These are phyloP conservation scores for Pseudomyrmex dendroicus DNA, from an alignment of 1,140 invertebrate species.

Conservation along the genomic window DNA sequence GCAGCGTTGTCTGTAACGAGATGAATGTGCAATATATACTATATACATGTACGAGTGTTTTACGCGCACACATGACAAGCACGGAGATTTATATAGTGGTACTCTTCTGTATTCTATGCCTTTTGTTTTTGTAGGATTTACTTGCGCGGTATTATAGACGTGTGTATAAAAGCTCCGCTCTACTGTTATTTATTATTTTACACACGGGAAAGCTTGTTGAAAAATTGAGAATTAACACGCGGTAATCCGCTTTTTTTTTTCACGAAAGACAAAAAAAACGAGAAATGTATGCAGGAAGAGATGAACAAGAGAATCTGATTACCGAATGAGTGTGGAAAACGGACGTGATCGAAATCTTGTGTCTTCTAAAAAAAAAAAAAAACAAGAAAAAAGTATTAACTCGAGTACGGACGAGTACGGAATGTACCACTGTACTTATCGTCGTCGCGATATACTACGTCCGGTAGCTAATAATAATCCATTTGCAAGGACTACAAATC, in stretches of 20 bases:
- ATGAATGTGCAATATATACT: slow-evolving; percentile 51
- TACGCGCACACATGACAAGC: slow-evolving; percentile 9
- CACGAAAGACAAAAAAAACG: neutral
- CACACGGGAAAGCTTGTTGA: neutral
- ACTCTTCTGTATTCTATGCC: slow-evolving; percentile 38
- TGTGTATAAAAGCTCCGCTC: slow-evolving; percentile 8
- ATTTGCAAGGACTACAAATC: neutral
- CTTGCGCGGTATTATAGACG: slow-evolving; percentile 2
- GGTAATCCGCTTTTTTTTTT: neutral
- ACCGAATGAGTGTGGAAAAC: slow-evolving; percentile 3
- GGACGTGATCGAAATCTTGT: neutral
- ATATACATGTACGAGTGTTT: neutral
- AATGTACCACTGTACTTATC: slow-evolving; percentile 47
- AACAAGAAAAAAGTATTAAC: neutral
- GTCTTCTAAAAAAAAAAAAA: neutral
- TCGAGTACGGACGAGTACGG: slow-evolving; percentile 34
- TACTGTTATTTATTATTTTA: neutral
- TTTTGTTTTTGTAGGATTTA: slow-evolving; percentile 6
- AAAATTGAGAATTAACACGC: neutral
- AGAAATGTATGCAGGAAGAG: too few species aligned
- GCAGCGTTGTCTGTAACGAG: slow-evolving; percentile 27
- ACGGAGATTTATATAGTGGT: slow-evolving; percentile 47
- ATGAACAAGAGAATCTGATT: neutral
- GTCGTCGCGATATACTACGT: slow-evolving; percentile 3
- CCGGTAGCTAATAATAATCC: neutral